phyloP scores from a whole-genome alignment of 2,797 vertebrate species.

The Pantherophis alleghaniensis region DNA sequence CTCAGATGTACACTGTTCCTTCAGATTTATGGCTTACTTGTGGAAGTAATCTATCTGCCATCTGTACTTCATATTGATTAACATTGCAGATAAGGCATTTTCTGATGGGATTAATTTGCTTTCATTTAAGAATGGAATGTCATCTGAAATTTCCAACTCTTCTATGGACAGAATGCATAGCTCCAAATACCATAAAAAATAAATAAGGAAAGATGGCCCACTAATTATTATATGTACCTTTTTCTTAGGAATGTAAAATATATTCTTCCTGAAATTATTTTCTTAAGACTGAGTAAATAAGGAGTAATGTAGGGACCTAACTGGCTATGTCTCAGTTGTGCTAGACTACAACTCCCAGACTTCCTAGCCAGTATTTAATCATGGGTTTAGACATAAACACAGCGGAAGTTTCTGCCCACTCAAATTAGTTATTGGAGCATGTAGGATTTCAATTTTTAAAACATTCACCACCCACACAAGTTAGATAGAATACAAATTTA shows the following conservation, averaged over 20 bases:
- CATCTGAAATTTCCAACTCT: neutral
- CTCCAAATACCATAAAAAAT: conserved; percentile 39
- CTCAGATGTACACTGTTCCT: neutral
- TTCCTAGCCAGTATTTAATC: neutral
- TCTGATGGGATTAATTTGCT: neutral
- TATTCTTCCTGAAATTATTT: neutral
- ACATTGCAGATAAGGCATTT: conserved; percentile 45
- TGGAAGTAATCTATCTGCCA: conserved; percentile 16
- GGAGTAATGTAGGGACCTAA: neutral
- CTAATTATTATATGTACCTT: conserved; percentile 41
- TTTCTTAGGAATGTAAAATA: conserved; percentile 13
- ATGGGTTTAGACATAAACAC: neutral
- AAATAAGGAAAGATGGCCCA: neutral
- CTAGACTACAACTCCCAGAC: neutral
- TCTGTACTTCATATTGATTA: conserved; percentile 36
- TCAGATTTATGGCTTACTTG: conserved; percentile 6
- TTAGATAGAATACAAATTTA: neutral
- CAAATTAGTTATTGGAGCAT: neutral
- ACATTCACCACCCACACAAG: neutral
- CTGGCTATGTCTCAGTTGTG: neutral
- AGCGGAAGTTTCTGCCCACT: neutral
- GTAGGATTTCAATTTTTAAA: neutral
- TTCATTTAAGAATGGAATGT: conserved; percentile 31
- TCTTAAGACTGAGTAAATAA: conserved; percentile 28
- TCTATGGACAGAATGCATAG: conserved; percentile 27